Evolutionary conservation across 2,797 vertebrate species (phyloP).

Genomic region (Hydrocynus forskahlii): DNA sequence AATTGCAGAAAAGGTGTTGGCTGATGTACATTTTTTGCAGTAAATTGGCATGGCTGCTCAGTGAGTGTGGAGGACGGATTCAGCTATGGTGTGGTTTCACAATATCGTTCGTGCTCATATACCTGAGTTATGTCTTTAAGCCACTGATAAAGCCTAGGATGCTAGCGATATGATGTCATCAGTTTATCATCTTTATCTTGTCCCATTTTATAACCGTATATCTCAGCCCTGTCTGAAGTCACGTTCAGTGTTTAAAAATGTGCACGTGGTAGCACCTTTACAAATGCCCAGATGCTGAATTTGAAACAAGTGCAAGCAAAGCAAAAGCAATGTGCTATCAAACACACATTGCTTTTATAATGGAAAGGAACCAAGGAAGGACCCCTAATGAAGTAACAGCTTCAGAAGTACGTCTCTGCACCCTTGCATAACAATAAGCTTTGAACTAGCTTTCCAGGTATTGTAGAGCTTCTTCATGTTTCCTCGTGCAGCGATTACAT

Average conservation of each 20-base stretch:
- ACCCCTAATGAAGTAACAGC: constrained; percentile 29
- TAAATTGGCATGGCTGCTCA: background rate
- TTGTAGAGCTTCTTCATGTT: constrained; percentile 48
- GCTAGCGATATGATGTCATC: background rate
- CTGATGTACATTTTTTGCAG: background rate
- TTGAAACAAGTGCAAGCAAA: background rate
- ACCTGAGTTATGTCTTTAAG: background rate
- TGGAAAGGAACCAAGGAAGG: background rate
- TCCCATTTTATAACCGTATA: constrained; percentile 11
- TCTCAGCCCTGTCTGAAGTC: background rate
- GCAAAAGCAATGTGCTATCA: background rate
- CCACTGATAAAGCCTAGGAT: constrained; percentile 11
- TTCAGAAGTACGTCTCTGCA: constrained; percentile 25
- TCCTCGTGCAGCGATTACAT: constrained; percentile 55
- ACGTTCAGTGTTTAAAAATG: constrained; percentile 16
- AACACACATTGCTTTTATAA: too few species aligned
- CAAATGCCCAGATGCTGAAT: background rate
- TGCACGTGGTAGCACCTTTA: background rate
- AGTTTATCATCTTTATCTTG: constrained; percentile 22
- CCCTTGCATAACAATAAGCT: constrained; percentile 43
- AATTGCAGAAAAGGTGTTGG: constrained; percentile 3
- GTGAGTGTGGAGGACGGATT: background rate
- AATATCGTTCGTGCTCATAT: too few species aligned
- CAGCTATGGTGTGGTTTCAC: background rate
- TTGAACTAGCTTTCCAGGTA: constrained; percentile 52